Percentiles rank a stretch among this genome's conserved stretches.
Conservation (phyloP, 2,888 invertebrate genomes). For the Macrophya annulata region DNA sequence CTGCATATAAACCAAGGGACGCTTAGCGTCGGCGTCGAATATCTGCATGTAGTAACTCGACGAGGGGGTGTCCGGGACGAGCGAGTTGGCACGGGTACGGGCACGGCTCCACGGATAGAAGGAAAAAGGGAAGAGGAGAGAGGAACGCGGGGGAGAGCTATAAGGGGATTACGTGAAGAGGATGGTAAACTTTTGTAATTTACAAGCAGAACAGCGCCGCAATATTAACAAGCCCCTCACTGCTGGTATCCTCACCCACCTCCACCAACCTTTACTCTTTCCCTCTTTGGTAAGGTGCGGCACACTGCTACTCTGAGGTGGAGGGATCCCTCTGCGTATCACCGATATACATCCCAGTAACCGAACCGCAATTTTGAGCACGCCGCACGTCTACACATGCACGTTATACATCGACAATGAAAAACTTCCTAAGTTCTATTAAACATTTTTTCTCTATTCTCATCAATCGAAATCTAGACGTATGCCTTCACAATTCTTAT, state of each 20-base stretch:
- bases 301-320: background rate
- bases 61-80: conserved; percentile 43
- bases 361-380: conserved; percentile 36
- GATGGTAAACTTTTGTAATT: conserved; percentile 59
- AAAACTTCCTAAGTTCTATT: background rate
- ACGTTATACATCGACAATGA: background rate
- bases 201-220: conserved; percentile 58
- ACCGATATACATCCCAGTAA: conserved; percentile 36
- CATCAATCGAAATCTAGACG: background rate
- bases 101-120: background rate
- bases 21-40: conserved; percentile 46
- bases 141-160: conserved; percentile 44
- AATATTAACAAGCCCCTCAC: conserved; percentile 57
- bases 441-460: background rate
- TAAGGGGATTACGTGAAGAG: conserved; percentile 58
- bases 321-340: conserved; percentile 37
- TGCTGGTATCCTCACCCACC: conserved; percentile 25
- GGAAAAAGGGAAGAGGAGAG: background rate
- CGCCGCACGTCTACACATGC: conserved; percentile 7
- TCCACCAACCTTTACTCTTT: conserved; percentile 42
- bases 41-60: conserved; percentile 55
- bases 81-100: conserved; percentile 52
- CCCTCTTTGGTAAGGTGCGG: conserved; percentile 27
- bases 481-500: background rate
- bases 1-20: conserved; percentile 47